Evolutionary conservation across 2,888 invertebrate species (phyloP), one percentile per base, ranked within the genome.

Genomic region (Phortica magna): DNA sequence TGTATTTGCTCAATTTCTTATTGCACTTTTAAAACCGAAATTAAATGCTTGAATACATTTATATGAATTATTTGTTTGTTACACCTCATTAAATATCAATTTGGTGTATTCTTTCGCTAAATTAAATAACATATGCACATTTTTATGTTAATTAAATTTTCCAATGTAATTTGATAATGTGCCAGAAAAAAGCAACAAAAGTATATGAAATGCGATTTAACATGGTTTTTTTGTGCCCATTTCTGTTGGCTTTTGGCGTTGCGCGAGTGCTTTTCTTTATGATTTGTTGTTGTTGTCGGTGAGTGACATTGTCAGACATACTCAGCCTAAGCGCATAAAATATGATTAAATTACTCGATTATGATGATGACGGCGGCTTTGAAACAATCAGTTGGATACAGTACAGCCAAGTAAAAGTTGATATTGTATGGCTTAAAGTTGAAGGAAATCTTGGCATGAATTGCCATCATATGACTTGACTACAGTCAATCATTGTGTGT

Each of bases 191-290:
- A 31, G 5, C 31, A 31, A 31, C 2, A 31, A 31, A 31, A 31
- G 1, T 4, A 31, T 31, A 4, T 31, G 31, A 31, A 31, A 31
- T 31, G 31, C 31, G 7, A 10, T 61, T 61, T 61, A 61, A 61
- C 61, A 19, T 61, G 19, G 61, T 22, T 22, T 22, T 1, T n/a
- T 10, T 22, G 1, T 22, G 31, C 19, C n/a, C 19, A 7, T 59
- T 59, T 1, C 10, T 61, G 61, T 22, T 61, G 61, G 19, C 61
- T 61, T 61, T 61, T 61, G 61, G 61, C 22, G 19, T 12, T 22
- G n/a, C 7, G 55, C 55, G 55, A 55, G 55, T 22, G 61, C 10
- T 12, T 61, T 61, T 61, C 61, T 22, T 61, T 22, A 61, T 12
- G 22, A 22, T 5, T 61, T 61, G 48, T 9, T 14, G 7, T 9